Percentiles rank a stretch among this genome's conserved stretches.
Evolutionary conservation across 2,113 vertebrate species (phyloP).

Genomic region (Tichodroma muraria): DNA sequence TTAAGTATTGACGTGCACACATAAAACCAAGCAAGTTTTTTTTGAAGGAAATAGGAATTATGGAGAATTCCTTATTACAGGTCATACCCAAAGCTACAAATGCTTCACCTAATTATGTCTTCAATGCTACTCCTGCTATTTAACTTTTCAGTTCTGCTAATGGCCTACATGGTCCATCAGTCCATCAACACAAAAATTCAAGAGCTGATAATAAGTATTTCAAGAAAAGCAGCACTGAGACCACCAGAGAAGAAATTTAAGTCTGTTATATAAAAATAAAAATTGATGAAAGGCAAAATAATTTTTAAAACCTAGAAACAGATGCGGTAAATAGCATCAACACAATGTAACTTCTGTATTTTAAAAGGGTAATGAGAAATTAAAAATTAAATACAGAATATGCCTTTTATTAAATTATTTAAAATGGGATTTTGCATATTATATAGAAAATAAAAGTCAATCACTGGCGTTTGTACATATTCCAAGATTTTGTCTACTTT

Average conservation of each 20-base stretch:
- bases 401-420: too few species aligned
- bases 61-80: neutral
- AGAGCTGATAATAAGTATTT: neutral
- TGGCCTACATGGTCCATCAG: neutral
- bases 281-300: neutral
- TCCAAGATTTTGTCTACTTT: neutral
- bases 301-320: neutral
- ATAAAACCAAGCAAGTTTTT: neutral
- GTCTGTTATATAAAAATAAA: neutral
- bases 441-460: neutral
- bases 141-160: neutral
- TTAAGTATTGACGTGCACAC: neutral
- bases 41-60: neutral
- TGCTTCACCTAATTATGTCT: neutral
- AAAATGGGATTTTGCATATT: neutral
- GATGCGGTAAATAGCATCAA: neutral
- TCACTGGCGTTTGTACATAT: neutral
- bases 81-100: neutral
- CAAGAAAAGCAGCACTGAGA: neutral
- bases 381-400: neutral
- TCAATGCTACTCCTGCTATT: neutral
- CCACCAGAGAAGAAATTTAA: neutral
- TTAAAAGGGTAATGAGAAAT: neutral
- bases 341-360: neutral
- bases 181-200: neutral